Evolutionary conservation across 2,888 invertebrate species (phyloP), one percentile per base, ranked within the genome.

Genomic region (Branchellion lobata): DNA sequence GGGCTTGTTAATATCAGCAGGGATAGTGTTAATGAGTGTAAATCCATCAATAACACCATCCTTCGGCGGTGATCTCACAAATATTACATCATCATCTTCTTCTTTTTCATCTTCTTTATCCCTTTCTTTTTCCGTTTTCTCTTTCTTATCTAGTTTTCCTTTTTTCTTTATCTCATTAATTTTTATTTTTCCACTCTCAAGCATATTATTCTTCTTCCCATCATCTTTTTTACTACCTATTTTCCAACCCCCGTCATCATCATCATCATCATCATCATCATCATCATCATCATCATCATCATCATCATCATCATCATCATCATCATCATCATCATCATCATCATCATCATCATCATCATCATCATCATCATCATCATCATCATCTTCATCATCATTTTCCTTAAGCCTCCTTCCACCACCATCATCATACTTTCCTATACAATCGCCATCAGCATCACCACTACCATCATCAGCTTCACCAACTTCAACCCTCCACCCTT

Each of bases 351-450:
- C n/a, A 27, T 33, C 29, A 29, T 65, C 21, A n/a, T 8, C 65
- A 65, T 8, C 65, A 65, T 65, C 21, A 65, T 65, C 65, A 65
- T 29, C 65, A 3, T 65, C n/a, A 65, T 27, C 29, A 65, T 11
- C 65, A 65, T 27, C 29, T n/a, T 8, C 65, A 29, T 11, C n/a
- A 29, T 65, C 65, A 29, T 65, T 18, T 51, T 51, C 51, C 14
- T 51, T 51, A 21, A 51, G 21, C 14, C 14, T 51, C 21, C 21
- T 51, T 51, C 51, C 21, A 51, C 51, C 51, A 11, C 51, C 24
- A 65, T 65, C 29, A 27, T n/a, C 65, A 29, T n/a, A 5, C n/a
- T 11, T 65, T n/a, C 29, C 21, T n/a, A 3, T 27, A 65, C n/a
- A 5, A 65, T 65, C 29, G n/a, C 21, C 24, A n/a, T 65, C 65